A percentile compares a stretch with the other conserved stretches of the same genome.
phyloP scores from a whole-genome alignment of 2,113 vertebrate genomes.

The Syrrhaptes paradoxus region DNA sequence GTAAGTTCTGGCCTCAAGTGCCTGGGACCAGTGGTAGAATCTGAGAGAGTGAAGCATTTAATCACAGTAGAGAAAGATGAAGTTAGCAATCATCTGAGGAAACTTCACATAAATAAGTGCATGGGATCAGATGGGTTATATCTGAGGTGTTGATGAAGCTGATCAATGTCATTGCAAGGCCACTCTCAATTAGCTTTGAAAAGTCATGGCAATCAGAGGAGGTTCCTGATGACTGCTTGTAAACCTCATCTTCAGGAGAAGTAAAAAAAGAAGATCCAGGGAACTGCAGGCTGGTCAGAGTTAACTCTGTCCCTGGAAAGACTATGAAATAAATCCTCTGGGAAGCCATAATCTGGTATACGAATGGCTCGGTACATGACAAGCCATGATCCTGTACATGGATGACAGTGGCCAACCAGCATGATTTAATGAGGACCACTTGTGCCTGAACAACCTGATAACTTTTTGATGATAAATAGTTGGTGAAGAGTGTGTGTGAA shows the following conservation, averaged over 20 bases:
- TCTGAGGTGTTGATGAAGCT: not conserved
- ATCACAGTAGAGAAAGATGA: not conserved
- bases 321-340: not conserved
- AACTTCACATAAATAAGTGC: not conserved
- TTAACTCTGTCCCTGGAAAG: not conserved
- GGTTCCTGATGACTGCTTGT: not conserved
- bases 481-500: not conserved
- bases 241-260: not conserved
- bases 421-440: not conserved
- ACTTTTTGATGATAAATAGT: not conserved
- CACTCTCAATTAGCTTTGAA: not conserved
- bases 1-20: not conserved
- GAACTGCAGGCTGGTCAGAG: not conserved
- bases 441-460: not conserved
- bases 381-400: not conserved
- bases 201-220: not conserved
- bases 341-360: not conserved
- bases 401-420: not conserved
- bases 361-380: not conserved
- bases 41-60: not conserved
- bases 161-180: not conserved
- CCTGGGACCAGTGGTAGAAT: not conserved
- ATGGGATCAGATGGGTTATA: not conserved
- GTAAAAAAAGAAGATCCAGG: not conserved
- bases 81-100: not conserved